Conservation (phyloP, 2,113 vertebrate genomes). For the Pelobates fuscus region DNA sequence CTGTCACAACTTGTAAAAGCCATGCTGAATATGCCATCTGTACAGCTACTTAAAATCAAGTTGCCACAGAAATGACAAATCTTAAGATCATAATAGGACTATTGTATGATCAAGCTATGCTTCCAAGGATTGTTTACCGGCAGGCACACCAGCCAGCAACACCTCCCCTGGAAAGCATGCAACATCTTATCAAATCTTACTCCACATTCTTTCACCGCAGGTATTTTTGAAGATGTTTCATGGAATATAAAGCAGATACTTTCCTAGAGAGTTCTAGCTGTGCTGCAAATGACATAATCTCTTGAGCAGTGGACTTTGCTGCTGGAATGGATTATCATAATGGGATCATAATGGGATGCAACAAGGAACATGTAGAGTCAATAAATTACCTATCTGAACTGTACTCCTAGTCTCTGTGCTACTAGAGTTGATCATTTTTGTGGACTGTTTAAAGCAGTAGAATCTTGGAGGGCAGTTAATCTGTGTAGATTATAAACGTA, state of each 20-base stretch:
- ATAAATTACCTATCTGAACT: neutral
- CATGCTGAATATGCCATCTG: no score
- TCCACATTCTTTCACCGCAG: neutral
- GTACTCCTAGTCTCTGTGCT: no score
- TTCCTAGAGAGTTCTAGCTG: neutral
- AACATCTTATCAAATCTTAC: neutral
- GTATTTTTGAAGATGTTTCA: neutral
- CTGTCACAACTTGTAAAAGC: no score
- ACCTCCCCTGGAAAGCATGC: conserved; percentile 8
- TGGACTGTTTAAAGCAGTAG: no score
- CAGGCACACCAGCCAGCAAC: neutral
- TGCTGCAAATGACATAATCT: neutral
- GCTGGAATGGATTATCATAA: neutral
- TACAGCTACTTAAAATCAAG: no score
- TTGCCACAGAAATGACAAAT: no score
- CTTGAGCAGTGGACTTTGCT: neutral
- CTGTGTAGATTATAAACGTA: no score
- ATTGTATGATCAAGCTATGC: no score
- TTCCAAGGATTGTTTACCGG: conserved; percentile 4
- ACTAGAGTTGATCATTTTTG: no score
- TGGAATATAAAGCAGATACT: neutral
- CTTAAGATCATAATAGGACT: no score
- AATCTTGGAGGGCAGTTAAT: no score
- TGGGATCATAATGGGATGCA: no score
- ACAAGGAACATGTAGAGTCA: neutral